Evolutionary conservation across 2,888 invertebrate species (phyloP), one percentile per base, ranked within the genome.

Genomic region (Phengaris arion): DNA sequence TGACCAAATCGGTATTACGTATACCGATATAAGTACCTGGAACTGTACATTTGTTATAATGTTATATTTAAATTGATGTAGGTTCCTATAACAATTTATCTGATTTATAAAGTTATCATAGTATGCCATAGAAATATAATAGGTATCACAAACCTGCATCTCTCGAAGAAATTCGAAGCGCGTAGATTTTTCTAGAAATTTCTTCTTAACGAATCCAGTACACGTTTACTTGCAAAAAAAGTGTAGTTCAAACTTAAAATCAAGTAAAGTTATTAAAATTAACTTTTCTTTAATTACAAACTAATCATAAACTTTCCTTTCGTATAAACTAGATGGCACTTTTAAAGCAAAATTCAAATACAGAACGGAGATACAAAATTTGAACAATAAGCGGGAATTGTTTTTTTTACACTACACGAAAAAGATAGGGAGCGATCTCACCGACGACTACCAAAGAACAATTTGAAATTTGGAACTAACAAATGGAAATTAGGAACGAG

Each of bases 401-500:
- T 69, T 69, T 45, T 48, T 48, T 46, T n/a, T 48, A 64, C 69
- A 70, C 51, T 13, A 72, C 35, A 72, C 72, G 12, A 64, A 64
- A 72, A 52, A 51, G 4, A 8, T 52, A 22, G 13, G n/a, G 8
- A 5, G 22, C 0, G 22, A 52, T 13, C 52, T n/a, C 10, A 22
- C 52, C 15, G 52, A 6, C 2, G 15, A 72, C 54, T 54, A 6
- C 9, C 54, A 45, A 15, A 68, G 45, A 68, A 45, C 68, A 35
- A 76, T 79, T 79, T 68, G 70, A 76, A 77, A 52, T 72, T 35
- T 35, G 15, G 22, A 22, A 22, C 22, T 22, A 22, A 22, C 22
- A 22, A 35, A 72, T 52, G 12, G 13, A 52, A 64, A 45, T 45
- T 45, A 64, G 35, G 52, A 72, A 52, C 22, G 35, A 54, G 52